Evolutionary conservation across 2,888 invertebrate genomes (phyloP), one percentile per base, ranked within the genome.

Genomic region (Gymnocheta viridis): DNA sequence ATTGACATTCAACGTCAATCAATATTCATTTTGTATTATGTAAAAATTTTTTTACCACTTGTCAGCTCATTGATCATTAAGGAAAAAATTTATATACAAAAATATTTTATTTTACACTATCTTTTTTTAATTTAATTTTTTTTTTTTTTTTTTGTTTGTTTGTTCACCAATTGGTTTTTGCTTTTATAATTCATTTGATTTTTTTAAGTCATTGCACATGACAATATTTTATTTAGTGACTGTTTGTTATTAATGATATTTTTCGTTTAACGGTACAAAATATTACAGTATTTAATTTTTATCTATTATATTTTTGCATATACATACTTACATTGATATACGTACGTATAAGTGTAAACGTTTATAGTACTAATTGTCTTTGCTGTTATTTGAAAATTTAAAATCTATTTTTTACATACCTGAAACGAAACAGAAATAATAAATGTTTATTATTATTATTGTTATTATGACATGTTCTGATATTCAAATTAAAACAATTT

Each of bases 1-100:
- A 66, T 80, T 83, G 83, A 76, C 83, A 77, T 77, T 77, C 80
- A 83, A 60, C 60, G 83, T 80, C 83, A 77, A 83, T 80, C 80
- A 83, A 80, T 83, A 80, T 66, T 70, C 19, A 80, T 80, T 80
- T 58, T 17, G 54, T 73, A 24, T 67, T 67, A 60, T 69, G 5
- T n/a, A n/a, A n/a, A 49, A 62, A 17, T 67, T 24, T 62, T 56
- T 60, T 12, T 47, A 47, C 44, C 12, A 54, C 24, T 66, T 73
- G 78, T 62, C 73, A 62, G 67, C 66, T 78, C 60, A 67, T 60
- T 82, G 78, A 77, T 56, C 47, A 69, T 67, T 82, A 44, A n/a
- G 38, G 4, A 32, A 74, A 22, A 66, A 9, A 49, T 62, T 49
- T 62, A n/a, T n/a, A n/a, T n/a, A n/a, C 12, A 62, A 22, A 24